These are phyloP conservation scores for Rhipidura dahli DNA, from an alignment of 2,113 vertebrate genomes.

Conservation along the genomic window DNA sequence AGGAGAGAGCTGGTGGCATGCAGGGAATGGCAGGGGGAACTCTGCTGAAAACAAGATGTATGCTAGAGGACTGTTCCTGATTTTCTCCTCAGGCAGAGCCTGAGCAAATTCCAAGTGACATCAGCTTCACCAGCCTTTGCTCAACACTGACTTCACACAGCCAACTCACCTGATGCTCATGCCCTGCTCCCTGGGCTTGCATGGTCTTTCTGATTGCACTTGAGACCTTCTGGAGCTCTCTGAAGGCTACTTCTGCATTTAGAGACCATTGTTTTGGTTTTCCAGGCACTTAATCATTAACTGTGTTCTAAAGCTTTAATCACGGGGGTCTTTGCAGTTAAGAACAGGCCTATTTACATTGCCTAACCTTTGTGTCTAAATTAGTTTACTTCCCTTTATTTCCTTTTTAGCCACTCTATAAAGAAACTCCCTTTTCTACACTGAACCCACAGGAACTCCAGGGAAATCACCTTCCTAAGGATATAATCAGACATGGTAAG, in stretches of 20 bases:
- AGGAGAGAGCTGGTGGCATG: neutral
- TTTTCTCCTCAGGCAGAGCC: neutral
- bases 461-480: neutral
- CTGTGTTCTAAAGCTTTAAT: neutral
- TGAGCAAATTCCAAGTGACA: neutral
- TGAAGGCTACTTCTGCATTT: neutral
- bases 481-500: neutral
- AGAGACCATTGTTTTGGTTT: neutral
- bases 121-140: neutral
- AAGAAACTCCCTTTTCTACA: neutral
- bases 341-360: neutral
- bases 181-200: neutral
- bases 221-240: neutral
- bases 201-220: neutral
- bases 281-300: neutral
- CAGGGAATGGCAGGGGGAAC: neutral
- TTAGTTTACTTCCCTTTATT: neutral
- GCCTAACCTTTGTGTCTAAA: neutral
- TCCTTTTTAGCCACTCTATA: neutral
- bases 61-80: fast-evolving
- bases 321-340: neutral
- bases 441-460: neutral
- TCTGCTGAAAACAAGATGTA: neutral
- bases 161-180: neutral
- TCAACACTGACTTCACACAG: neutral